Evolutionary conservation across 2,888 invertebrate genomes (phyloP), one percentile per base, ranked within the genome.

Genomic region (Boloria euphrosyne): DNA sequence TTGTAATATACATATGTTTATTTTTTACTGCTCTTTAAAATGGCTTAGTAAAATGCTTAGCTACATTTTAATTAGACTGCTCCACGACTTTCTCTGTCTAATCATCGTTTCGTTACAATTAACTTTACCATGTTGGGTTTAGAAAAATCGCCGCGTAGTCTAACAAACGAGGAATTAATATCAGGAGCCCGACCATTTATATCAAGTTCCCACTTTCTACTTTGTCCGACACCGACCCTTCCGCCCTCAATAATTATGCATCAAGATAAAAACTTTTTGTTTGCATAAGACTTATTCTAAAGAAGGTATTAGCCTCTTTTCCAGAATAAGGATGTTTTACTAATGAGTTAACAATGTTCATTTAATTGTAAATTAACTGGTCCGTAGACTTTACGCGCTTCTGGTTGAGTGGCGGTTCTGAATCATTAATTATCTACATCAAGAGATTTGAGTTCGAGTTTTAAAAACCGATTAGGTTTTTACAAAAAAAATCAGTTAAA

Each of bases 161-260:
- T 76, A 81, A 87, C 85, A 86, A 89, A 88, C 86, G 87, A 88
- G 87, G 83, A 85, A 87, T 89, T 89, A 89, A 89, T 88, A 87
- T 83, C 78, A 76, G 81, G 82, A 81, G 81, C 83, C 74, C 75
- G 74, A 78, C 80, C 80, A 86, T 89, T 87, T 86, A 83, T 85
- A 81, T 78, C 76, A 76, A 80, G 81, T 82, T 83, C 79, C 81
- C 80, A 81, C 82, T 84, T 84, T 79, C 81, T 84, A 85, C 84
- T 87, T 87, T 85, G 84, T 84, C 78, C 75, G 76, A 77, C 78
- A 79, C 77, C 80, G 80, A 77, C 79, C 79, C 80, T 80, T 76
- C 78, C 78, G 83, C 81, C 83, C 83, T 69, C 73, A 73, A 78
- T 84, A 86, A 86, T 86, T 89, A 87, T 86, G 83, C 83, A 82